Percentiles rank a stretch among this genome's conserved stretches.
phyloP scores from a whole-genome alignment of 2,113 vertebrate genomes.

The Salminus brasiliensis region DNA sequence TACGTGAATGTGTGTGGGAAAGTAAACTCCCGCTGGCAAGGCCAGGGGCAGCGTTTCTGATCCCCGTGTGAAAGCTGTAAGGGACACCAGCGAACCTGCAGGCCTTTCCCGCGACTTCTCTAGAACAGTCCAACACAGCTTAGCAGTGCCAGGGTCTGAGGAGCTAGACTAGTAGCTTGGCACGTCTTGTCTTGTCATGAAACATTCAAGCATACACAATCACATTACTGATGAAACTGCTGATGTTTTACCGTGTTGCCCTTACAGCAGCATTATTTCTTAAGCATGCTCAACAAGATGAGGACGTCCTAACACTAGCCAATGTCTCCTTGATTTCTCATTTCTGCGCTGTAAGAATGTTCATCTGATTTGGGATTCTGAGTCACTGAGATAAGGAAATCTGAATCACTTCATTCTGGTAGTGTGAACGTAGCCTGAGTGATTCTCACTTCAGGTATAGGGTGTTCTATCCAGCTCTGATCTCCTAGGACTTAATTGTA shows the following conservation, averaged over 20 bases:
- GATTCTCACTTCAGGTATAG: too few species aligned
- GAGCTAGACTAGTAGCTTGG: neutral
- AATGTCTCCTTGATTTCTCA: too few species aligned
- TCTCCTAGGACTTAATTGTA: too few species aligned
- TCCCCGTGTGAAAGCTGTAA: conserved; percentile 62
- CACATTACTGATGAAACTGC: neutral
- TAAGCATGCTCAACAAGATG: neutral
- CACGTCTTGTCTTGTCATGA: neutral
- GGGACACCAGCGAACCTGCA: conserved; percentile 49
- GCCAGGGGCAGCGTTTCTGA: conserved; percentile 51
- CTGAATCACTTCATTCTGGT: too few species aligned
- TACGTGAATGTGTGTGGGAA: neutral
- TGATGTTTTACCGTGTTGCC: neutral
- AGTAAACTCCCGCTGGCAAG: conserved; percentile 26
- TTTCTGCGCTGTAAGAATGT: too few species aligned
- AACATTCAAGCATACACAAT: neutral
- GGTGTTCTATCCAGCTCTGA: too few species aligned
- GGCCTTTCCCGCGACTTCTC: conserved; percentile 42
- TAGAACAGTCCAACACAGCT: conserved; percentile 46
- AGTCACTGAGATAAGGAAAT: too few species aligned
- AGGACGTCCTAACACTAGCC: too few species aligned
- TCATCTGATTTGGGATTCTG: too few species aligned
- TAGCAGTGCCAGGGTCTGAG: neutral
- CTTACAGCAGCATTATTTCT: neutral
- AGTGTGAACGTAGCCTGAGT: too few species aligned